Evolutionary conservation across 2,113 vertebrate species (phyloP), one percentile per base, ranked within the genome.

Genomic region (Brachyhypopomus gauderio): DNA sequence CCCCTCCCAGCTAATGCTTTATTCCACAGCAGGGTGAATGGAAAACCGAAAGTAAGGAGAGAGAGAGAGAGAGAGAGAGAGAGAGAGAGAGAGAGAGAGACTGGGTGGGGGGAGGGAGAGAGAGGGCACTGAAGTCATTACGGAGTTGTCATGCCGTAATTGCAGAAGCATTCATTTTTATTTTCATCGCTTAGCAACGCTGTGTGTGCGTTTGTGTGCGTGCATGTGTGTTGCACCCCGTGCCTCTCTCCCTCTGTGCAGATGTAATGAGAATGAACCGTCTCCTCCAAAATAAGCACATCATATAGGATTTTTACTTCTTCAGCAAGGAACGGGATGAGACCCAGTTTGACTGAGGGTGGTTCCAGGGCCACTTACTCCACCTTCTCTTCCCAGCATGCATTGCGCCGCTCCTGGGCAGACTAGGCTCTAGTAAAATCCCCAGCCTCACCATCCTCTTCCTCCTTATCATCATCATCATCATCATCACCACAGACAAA

Each of bases 181-280:
- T 85, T 85, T 84, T 82, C 72, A 87, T 84, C 41, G 82, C 84
- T 71, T 84, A 87, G 84, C 86, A 84, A 87, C 86, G 62, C 82
- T 78, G 67, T 80, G 76, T 85, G 72, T 74, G 58, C 19, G 48
- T 72, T 59, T 48, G 48, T 48, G 17, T n/a, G 19, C 55, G 64
- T 72, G 27, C 55, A 19, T 73, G 77, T 79, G 41, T 78, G 52
- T 59, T 58, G 56, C 72, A 64, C 80, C 75, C 64, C 48, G 23
- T 48, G 52, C 70, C 66, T 63, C 52, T 4, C 58, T 38, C 72
- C 14, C 25, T 70, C 66, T 69, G 3, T 77, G 56, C 56, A 66
- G 63, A 72, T 75, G 34, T 36, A 38, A 62, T 36, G n/a, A 58
- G 55, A 48, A 48, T 30, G 27, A 67, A 52, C 36, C 62, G n/a